Percentiles rank a stretch among this genome's conserved stretches.
Conservation (phyloP, 2,888 invertebrate species). For the Patella depressa region DNA sequence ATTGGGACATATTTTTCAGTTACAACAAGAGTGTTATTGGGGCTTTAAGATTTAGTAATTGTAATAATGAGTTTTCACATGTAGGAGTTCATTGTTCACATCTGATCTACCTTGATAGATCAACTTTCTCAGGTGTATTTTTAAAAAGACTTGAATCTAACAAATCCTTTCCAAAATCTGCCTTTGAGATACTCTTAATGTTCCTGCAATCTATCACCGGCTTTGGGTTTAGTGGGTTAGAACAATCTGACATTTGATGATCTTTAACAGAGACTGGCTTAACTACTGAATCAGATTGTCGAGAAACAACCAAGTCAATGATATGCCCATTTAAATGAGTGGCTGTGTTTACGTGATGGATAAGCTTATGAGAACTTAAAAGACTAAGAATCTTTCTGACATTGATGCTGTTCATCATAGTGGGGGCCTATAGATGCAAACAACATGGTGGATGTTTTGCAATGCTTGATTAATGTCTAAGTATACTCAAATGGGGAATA, state of each 20-base stretch:
- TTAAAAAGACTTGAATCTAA: not conserved
- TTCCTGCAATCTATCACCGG: conserved; percentile 3
- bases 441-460: not conserved
- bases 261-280: not conserved
- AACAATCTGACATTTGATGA: conserved; percentile 11
- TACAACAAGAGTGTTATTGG: too few species aligned
- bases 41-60: not conserved
- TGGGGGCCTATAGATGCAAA: conserved; percentile 5
- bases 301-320: not conserved
- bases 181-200: conserved; percentile 2
- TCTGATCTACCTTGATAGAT: not conserved
- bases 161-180: conserved; percentile 3
- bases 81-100: not conserved
- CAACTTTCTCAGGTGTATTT: not conserved
- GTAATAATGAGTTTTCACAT: not conserved
- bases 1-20: too few species aligned
- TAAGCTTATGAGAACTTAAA: not conserved
- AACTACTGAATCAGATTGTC: not conserved
- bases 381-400: not conserved
- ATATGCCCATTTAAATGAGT: conserved; percentile 3
- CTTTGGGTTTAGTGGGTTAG: not conserved
- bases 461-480: not conserved
- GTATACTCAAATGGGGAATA: not conserved
- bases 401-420: not conserved
- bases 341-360: not conserved